A percentile compares a stretch with the other conserved stretches of the same genome.
Evolutionary conservation across 2,888 invertebrate species (phyloP).

Genomic region (Dioctria rufipes): DNA sequence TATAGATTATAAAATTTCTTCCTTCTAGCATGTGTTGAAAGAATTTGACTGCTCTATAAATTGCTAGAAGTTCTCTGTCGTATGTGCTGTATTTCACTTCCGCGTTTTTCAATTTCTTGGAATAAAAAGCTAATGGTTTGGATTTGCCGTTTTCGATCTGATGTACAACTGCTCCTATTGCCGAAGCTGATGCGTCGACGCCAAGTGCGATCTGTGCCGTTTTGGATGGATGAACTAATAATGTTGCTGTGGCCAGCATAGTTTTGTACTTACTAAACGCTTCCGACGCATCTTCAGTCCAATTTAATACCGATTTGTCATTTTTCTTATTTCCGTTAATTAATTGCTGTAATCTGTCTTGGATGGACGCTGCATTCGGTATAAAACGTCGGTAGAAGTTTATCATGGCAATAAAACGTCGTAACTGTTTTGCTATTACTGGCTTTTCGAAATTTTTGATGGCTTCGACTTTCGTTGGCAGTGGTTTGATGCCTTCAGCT

Average conservation of each 20-base stretch:
- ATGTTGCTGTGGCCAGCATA: background rate
- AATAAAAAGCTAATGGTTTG: slow-evolving; percentile 11
- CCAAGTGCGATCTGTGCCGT: background rate
- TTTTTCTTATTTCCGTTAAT: slow-evolving; percentile 14
- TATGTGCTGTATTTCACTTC: too few relatives aligned
- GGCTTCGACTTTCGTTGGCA: too few relatives aligned
- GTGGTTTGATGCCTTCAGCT: too few relatives aligned
- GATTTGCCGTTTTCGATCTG: slow-evolving; percentile 6
- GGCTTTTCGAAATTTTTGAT: background rate
- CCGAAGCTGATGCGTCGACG: background rate
- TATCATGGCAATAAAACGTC: too few relatives aligned
- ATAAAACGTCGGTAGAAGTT: too few relatives aligned
- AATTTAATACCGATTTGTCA: background rate
- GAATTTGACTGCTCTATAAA: too few relatives aligned
- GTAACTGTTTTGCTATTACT: slow-evolving; percentile 1
- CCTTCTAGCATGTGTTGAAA: too few relatives aligned
- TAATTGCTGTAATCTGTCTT: slow-evolving; percentile 5
- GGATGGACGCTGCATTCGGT: background rate
- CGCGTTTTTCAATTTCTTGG: too few relatives aligned
- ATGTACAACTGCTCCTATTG: background rate
- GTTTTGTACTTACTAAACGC: background rate
- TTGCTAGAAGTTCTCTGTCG: too few relatives aligned
- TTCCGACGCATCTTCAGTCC: background rate
- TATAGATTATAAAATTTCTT: too few relatives aligned
- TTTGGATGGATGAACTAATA: background rate